Base-by-base conservation (phyloP, 2,888 invertebrate species). In the Drosophila ochracea region DNA sequence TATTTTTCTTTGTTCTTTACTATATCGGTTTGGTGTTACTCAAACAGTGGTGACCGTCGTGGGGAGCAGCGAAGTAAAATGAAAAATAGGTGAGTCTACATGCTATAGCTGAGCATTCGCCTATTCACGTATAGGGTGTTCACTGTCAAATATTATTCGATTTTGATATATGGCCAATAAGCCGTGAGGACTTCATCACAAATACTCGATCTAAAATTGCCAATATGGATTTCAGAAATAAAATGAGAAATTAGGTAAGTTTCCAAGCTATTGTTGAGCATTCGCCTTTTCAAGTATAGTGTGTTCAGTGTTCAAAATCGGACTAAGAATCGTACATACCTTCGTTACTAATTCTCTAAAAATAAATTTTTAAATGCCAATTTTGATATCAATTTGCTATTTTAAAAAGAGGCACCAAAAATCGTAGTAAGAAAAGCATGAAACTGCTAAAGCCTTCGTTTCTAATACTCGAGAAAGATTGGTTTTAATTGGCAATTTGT, bases 31-130 rank as follows among this genome's bases (percentile, higher is more conserved):
- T 72, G n/a, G 52, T 73, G 60, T 61, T 41, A 39, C 55, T 63
- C 25, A 59, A 74, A 59, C 78, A 78, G 57, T 71, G 68, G 69
- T 63, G 81, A 65, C 60, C 76, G 60, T 67, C 63, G 72, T 64
- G 64, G 60, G 35, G 19, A 59, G 73, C 69, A 70, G 50, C 58
- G 52, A 60, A 52, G 63, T 31, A 39, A 76, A 67, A 80, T 68
- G 52, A 68, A 71, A 71, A 73, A 76, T 70, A 60, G 70, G 67
- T 74, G 63, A 52, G 58, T 71, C 53, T 76, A 69, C 58, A 71
- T 61, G 63, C 63, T 70, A 79, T 77, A 69, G 68, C 82, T 73
- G 66, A 59, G 47, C 66, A 59, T 63, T 71, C 49, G 59, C 57
- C 50, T 60, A 37, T 53, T 13, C n/a, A 21, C 30, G 16, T 28